Percentiles rank a stretch among this genome's conserved stretches.
Conservation (phyloP, 92 coral and sea anemone species). For the Siderastrea siderea region DNA sequence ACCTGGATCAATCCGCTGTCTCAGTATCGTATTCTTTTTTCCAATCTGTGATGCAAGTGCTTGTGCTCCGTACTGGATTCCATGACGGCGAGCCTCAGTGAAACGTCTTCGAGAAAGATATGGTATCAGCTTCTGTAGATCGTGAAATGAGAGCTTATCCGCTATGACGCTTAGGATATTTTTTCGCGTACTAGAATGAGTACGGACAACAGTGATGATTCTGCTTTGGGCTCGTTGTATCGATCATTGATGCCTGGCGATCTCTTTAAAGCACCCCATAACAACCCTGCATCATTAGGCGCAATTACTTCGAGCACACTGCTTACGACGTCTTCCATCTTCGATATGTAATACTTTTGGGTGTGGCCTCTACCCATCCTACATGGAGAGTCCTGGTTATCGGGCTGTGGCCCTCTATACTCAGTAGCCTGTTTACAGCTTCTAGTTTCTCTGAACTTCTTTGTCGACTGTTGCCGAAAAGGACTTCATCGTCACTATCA, state of each 20-base stretch:
- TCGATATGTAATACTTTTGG: constrained; percentile 29
- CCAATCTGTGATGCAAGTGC: constrained; percentile 17
- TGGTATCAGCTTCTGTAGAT: constrained; percentile 50
- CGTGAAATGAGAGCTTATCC: constrained; percentile 38
- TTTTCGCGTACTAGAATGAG: constrained; percentile 32
- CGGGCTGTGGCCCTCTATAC: constrained; percentile 34
- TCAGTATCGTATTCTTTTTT: constrained; percentile 2
- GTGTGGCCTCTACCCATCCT: constrained; percentile 31
- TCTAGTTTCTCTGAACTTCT: constrained; percentile 13
- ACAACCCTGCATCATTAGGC: constrained; percentile 53
- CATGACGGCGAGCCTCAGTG: constrained; percentile 41
- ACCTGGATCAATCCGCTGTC: constrained; percentile 39
- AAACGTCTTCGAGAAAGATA: constrained; percentile 48
- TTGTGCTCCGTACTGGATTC: constrained; percentile 40
- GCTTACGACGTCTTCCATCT: constrained; percentile 49
- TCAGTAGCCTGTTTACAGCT: constrained; percentile 31
- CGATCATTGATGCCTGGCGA: constrained; percentile 22
- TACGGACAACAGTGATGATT: constrained; percentile 15
- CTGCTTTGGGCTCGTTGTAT: constrained; percentile 13
- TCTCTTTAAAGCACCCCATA: constrained; percentile 56
- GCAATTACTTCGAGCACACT: constrained; percentile 47
- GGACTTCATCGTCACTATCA: constrained; percentile 17
- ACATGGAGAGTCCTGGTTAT: constrained; percentile 40
- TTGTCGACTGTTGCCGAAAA: constrained; percentile 13
- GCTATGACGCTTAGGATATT: constrained; percentile 50